These are phyloP conservation scores for Drosophila acutilabella DNA, from an alignment of 2,888 invertebrate species.

Conservation along the genomic window DNA sequence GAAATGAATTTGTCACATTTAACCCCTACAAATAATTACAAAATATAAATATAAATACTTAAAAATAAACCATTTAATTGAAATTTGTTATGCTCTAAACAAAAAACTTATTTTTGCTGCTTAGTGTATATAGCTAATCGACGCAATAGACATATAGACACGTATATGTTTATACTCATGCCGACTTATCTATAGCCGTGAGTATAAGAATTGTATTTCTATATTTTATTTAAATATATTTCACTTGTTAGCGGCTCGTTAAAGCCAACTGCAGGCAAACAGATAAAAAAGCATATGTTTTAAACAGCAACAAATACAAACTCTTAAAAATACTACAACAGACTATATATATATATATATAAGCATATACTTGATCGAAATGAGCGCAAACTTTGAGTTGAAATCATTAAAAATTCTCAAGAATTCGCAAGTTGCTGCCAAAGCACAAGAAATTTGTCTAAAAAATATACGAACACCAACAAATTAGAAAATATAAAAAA, in stretches of 20 bases:
- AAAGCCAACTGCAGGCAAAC: conserved; percentile 50
- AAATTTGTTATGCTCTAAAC: not conserved
- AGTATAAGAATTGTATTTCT: conserved; percentile 54
- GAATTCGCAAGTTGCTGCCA: conserved; percentile 42
- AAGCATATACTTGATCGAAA: conserved; percentile 4
- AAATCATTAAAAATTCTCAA: conserved; percentile 37
- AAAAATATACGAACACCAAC: not conserved
- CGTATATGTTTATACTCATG: conserved; percentile 7
- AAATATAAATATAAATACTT: too few species aligned
- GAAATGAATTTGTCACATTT: too few species aligned
- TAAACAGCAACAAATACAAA: conserved; percentile 7
- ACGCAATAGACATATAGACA: not conserved
- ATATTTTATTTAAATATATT: conserved; percentile 65
- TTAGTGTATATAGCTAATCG: conserved; percentile 2
- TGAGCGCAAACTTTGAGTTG: conserved; percentile 37
- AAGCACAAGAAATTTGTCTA: conserved; percentile 6
- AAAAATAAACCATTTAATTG: not conserved
- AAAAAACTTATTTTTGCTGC: not conserved
- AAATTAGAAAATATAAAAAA: not conserved
- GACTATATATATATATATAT: not conserved
- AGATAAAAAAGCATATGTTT: conserved; percentile 41
- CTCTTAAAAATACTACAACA: conserved; percentile 3
- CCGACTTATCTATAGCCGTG: conserved; percentile 21
- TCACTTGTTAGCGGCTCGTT: conserved; percentile 65
- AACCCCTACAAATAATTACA: too few species aligned